Base-by-base conservation (phyloP, 2,113 vertebrate genomes). In the Uria aalge region DNA sequence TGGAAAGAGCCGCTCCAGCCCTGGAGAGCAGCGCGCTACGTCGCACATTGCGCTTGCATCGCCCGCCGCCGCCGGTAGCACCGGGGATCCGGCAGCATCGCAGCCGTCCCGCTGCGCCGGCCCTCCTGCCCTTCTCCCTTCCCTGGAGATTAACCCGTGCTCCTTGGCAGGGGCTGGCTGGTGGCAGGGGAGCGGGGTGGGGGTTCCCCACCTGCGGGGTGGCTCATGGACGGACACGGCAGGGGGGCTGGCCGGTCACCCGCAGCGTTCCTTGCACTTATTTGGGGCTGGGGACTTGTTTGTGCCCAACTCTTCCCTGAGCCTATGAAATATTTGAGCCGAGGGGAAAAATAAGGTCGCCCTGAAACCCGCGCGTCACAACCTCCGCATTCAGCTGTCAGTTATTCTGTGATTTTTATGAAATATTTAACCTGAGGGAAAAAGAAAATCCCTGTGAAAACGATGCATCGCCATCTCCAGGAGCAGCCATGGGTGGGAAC, bases 211-310 rank as follows among this genome's bases (percentile, higher is more conserved):
- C 11, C 59, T 30, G 0, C 40, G 52, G 55, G 11, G 30, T 43
- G 74, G 29, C 67, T 60, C 24, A 2, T 50, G 82, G 71, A 15
- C 3, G 0, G 83, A 14, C 64, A 4, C 10, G 41, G 55, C 82
- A 81, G 59, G 38, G 59, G 53, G 59, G 48, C 52, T 62, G 77
- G 23, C 20, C 7, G 0, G 17, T 24, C 52, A 56, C 62, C 64
- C 1, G 0, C 30, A 0, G 38, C 3, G 0, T 15, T 47, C 6
- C 75, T n/a, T 16, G 47, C 5, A 0, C 23, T 5, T 2, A 0
- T 7, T 15, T 20, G 4, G 34, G n/a, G 40, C 43, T 26, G 43
- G 55, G 43, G 13, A 8, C 52, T 32, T 11, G 10, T 18, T 19
- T 45, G 3, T 15, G 62, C 74, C 82, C 81, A 9, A 2, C 34